Evolutionary conservation across 2,888 invertebrate species (phyloP).

Genomic region (Parnassius smintheus): DNA sequence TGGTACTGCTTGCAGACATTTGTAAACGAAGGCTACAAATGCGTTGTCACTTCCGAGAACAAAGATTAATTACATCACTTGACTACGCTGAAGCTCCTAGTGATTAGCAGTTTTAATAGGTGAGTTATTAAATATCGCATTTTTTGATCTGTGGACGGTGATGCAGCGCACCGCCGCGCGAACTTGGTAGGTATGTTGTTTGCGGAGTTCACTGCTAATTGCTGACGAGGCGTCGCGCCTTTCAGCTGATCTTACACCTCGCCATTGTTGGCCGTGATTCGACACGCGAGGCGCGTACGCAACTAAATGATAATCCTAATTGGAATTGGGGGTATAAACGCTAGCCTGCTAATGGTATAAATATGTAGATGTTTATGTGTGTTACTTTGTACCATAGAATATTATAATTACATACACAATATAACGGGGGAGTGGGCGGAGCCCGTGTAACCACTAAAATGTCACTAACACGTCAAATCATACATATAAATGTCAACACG

Average conservation of each 20-base stretch:
- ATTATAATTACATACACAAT: no score
- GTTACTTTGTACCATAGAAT: background rate
- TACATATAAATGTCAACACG: no score
- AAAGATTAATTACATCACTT: no score
- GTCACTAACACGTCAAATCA: no score
- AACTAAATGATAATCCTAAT: constrained; percentile 25
- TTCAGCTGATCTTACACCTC: constrained; percentile 56
- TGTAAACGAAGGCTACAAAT: no score
- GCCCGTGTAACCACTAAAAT: no score
- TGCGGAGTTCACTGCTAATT: constrained; percentile 72
- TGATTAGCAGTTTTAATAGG: no score
- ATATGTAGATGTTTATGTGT: background rate
- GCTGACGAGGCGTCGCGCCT: constrained; percentile 48
- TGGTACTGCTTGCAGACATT: no score
- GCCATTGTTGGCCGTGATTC: constrained; percentile 29
- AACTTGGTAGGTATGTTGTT: constrained; percentile 45
- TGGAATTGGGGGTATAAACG: constrained; percentile 13
- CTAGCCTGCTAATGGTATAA: constrained; percentile 1
- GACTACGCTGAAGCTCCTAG: no score
- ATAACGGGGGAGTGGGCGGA: no score
- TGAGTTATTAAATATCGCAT: no score
- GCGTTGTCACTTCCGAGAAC: no score
- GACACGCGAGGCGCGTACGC: constrained; percentile 19
- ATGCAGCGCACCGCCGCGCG: constrained; percentile 22
- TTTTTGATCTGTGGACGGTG: constrained; percentile 14